A percentile compares a stretch with the other conserved stretches of the same genome.
phyloP scores from a whole-genome alignment of 2,797 vertebrate species.

The Thaleichthys pacificus region DNA sequence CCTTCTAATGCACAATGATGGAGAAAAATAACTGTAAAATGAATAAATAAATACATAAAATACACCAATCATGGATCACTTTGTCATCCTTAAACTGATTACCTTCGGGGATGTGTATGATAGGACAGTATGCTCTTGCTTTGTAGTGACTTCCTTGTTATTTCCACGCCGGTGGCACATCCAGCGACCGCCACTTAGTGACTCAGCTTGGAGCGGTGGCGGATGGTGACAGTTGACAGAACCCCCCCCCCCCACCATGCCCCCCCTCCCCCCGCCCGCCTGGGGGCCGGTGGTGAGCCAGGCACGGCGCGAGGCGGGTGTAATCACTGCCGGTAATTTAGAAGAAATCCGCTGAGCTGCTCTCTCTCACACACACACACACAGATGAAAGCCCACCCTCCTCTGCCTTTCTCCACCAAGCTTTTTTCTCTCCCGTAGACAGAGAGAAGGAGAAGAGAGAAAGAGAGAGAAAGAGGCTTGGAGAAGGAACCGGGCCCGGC shows the following conservation, averaged over 20 bases:
- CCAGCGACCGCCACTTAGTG: slow-evolving; percentile 62
- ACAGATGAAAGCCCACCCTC: slow-evolving; percentile 65
- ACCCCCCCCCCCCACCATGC: no score
- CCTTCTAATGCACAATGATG: slow-evolving; percentile 9
- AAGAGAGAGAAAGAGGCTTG: slow-evolving; percentile 58
- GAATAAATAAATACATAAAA: no score
- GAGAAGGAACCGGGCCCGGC: slow-evolving; percentile 56
- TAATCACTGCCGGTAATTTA: slow-evolving; percentile 74
- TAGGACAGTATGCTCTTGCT: slow-evolving; percentile 22
- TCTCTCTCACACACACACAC: slow-evolving; percentile 17
- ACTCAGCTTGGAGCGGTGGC: slow-evolving; percentile 59
- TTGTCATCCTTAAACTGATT: no score
- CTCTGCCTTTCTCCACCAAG: slow-evolving; percentile 30
- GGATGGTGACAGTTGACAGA: slow-evolving; percentile 65
- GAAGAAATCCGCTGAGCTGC: slow-evolving; percentile 68
- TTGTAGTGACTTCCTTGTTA: slow-evolving; percentile 59
- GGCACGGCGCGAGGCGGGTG: slow-evolving; percentile 51
- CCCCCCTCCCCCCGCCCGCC: background rate
- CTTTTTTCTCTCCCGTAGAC: slow-evolving; percentile 11
- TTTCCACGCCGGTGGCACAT: slow-evolving; percentile 60
- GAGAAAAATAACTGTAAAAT: slow-evolving; percentile 14
- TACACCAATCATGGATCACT: no score
- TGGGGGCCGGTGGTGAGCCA: slow-evolving; percentile 43
- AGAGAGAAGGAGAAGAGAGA: background rate
- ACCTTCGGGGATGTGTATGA: slow-evolving; percentile 24